Evolutionary conservation across 2,888 invertebrate genomes (phyloP).

Genomic region (Eupeodes luniger): DNA sequence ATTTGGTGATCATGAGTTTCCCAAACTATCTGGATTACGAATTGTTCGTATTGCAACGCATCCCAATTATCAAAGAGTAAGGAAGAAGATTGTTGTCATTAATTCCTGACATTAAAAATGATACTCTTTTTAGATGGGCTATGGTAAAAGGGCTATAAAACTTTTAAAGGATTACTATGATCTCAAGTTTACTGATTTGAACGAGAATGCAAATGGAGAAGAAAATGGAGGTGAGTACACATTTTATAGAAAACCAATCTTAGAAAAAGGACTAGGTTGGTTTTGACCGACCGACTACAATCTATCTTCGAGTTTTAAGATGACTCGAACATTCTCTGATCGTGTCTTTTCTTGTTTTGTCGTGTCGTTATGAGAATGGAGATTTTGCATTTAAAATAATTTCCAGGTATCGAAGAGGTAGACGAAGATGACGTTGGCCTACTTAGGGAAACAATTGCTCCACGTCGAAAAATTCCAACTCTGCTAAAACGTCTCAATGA

Average conservation of each 20-base stretch:
- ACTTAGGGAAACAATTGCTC: constrained; percentile 89
- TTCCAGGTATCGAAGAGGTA: constrained; percentile 85
- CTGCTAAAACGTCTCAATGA: constrained; percentile 94
- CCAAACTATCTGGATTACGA: constrained; percentile 94
- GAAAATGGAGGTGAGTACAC: constrained; percentile 63
- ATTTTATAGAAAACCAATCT: background rate
- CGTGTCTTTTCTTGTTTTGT: too few relatives aligned
- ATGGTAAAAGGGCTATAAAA: constrained; percentile 94
- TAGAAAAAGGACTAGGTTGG: too few relatives aligned
- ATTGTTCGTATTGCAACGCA: constrained; percentile 99
- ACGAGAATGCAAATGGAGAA: constrained; percentile 84
- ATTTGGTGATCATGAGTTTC: constrained; percentile 97
- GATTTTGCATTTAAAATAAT: background rate
- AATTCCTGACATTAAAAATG: background rate
- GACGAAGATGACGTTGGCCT: constrained; percentile 87
- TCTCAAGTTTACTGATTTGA: constrained; percentile 90
- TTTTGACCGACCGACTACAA: too few relatives aligned
- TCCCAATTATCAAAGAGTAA: constrained; percentile 96
- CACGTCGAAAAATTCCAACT: constrained; percentile 93
- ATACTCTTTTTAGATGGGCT: constrained; percentile 93
- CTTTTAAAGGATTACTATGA: constrained; percentile 95
- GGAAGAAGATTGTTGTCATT: constrained; percentile 74
- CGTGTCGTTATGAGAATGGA: too few relatives aligned
- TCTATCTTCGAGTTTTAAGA: too few relatives aligned
- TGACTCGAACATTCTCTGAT: too few relatives aligned